phyloP scores from a whole-genome alignment of 2,113 vertebrate genomes.

The Clupea harengus region DNA sequence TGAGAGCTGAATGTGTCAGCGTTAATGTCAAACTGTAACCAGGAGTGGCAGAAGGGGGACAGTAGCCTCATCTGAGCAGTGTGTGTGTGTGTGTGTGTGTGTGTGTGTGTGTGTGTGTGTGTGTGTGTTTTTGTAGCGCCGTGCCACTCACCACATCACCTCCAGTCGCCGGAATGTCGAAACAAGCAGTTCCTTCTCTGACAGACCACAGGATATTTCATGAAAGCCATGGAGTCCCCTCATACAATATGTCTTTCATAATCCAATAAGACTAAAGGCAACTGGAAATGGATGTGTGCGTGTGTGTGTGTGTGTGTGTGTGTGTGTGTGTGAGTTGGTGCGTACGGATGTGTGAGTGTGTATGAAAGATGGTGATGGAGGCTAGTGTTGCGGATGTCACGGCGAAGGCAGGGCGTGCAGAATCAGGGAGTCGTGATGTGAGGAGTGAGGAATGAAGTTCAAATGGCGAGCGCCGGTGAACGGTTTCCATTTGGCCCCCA shows the following conservation, averaged over 20 bases:
- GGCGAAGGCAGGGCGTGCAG: neutral
- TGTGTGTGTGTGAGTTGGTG: neutral
- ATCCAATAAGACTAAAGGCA: slow-evolving; percentile 61
- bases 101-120: slow-evolving; percentile 31
- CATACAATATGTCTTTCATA: slow-evolving; percentile 59
- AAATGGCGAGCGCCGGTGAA: slow-evolving; percentile 46
- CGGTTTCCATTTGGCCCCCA: slow-evolving; percentile 61
- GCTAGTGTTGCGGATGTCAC: slow-evolving; percentile 22
- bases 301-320: neutral
- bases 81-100: neutral
- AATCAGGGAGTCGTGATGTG: slow-evolving; percentile 47
- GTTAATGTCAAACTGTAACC: neutral
- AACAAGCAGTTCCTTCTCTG: slow-evolving; percentile 61
- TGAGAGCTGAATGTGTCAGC: neutral
- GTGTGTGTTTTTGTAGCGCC: slow-evolving; percentile 56
- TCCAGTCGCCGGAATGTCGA: slow-evolving; percentile 61
- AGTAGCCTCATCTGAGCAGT: neutral
- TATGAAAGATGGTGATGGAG: neutral
- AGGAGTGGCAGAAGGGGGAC: neutral
- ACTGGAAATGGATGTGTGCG: neutral
- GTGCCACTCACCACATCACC: slow-evolving; percentile 63
- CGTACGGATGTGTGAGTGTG: neutral
- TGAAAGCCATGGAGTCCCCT: slow-evolving; percentile 56
- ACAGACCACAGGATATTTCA: slow-evolving; percentile 64
- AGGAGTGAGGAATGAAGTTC: slow-evolving; percentile 52